Conservation (phyloP, 2,113 vertebrate genomes). For the Archocentrus centrarchus region DNA sequence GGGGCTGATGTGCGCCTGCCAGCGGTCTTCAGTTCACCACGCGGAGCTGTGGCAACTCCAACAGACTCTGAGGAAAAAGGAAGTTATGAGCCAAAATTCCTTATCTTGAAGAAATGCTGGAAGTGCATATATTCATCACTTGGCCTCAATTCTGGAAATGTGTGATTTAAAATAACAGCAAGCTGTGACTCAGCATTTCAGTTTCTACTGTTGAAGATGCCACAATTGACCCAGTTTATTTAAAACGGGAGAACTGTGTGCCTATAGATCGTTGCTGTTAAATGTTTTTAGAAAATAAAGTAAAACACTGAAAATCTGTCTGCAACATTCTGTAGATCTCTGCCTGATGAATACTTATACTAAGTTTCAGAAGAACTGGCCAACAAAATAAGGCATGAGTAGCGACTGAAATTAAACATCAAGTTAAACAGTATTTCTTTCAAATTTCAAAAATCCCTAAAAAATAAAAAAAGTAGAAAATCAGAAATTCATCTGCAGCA, state of each 20-base stretch:
- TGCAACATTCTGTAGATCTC: too few species aligned
- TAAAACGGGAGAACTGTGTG: background rate
- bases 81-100: background rate
- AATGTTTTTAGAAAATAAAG: too few species aligned
- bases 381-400: too few species aligned
- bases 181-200: background rate
- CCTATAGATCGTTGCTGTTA: too few species aligned
- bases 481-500: too few species aligned
- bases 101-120: background rate
- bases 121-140: background rate
- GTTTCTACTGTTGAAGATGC: background rate
- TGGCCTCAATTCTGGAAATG: background rate
- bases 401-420: too few species aligned
- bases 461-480: too few species aligned
- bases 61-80: conserved; percentile 64
- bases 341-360: too few species aligned
- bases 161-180: background rate
- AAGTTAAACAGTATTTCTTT: too few species aligned
- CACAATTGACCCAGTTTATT: background rate
- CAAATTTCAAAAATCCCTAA: too few species aligned
- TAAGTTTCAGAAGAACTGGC: too few species aligned
- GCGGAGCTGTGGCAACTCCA: conserved; percentile 62
- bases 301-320: too few species aligned
- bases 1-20: conserved; percentile 82
- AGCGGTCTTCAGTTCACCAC: conserved; percentile 73